Conservation (phyloP, 2,113 vertebrate species). For the Phaethon lepturus region DNA sequence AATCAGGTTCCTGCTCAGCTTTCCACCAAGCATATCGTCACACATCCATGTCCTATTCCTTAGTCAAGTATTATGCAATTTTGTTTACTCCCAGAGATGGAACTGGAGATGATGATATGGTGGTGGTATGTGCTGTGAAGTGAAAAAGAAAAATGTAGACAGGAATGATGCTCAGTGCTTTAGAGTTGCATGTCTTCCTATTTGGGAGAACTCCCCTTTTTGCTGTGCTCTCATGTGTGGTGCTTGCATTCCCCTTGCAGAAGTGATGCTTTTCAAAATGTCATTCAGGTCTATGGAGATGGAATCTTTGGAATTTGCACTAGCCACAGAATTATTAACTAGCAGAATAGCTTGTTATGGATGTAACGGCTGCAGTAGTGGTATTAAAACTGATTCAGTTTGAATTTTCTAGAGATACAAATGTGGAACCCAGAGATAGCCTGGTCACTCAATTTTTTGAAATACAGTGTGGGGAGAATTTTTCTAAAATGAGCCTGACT, state of each 20-base stretch:
- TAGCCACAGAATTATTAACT: background rate
- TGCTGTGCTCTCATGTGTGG: background rate
- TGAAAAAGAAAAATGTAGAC: background rate
- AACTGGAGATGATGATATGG: background rate
- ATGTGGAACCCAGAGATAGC: background rate
- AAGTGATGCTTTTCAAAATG: background rate
- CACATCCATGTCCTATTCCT: background rate
- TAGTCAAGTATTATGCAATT: background rate
- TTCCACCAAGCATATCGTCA: background rate
- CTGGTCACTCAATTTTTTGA: background rate
- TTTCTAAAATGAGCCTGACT: background rate
- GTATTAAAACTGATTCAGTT: background rate
- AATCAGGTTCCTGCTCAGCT: background rate
- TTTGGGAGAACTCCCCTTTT: background rate
- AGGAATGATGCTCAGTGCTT: background rate
- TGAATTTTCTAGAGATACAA: background rate
- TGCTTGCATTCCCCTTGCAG: accelerated
- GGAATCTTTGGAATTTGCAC: background rate
- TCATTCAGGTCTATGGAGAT: background rate
- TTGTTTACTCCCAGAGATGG: background rate
- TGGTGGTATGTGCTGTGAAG: background rate
- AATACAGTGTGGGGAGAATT: background rate
- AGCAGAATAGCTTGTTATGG: background rate
- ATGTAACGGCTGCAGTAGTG: background rate
- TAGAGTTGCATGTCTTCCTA: background rate